A percentile compares a stretch with the other conserved stretches of the same genome.
Conservation (phyloP, 2,113 vertebrate species). For the Etheostoma cragini region DNA sequence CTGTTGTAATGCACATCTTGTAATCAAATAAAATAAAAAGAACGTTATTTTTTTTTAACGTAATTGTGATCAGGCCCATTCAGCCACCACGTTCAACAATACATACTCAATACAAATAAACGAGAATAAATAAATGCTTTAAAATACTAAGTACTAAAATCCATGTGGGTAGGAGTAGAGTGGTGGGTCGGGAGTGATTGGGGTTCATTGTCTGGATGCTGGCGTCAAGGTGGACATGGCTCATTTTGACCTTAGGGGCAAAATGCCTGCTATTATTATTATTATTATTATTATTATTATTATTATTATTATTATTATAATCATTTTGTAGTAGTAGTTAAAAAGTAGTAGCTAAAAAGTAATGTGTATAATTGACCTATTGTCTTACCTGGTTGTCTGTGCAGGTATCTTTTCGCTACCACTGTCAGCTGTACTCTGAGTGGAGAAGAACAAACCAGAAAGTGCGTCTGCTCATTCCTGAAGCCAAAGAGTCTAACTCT, state of each 20-base stretch:
- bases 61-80: no score
- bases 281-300: not conserved
- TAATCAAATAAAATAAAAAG: not conserved
- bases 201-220: no score
- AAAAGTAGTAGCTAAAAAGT: not conserved
- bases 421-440: constrained; percentile 97
- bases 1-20: not conserved
- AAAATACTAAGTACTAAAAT: no score
- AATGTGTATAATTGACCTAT: not conserved
- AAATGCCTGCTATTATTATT: not conserved
- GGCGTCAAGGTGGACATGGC: no score
- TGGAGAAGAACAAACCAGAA: constrained; percentile 97
- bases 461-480: constrained; percentile 90
- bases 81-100: no score
- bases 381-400: not conserved
- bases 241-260: no score
- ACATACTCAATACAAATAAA: no score
- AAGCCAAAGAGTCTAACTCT: constrained; percentile 82
- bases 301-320: not conserved
- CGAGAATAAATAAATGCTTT: no score
- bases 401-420: constrained; percentile 98
- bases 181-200: no score
- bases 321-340: no score
- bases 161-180: no score
- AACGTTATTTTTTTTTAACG: no score